Evolutionary conservation across 2,113 vertebrate genomes (phyloP), one percentile per base, ranked within the genome.

Genomic region (Polypterus bichir): DNA sequence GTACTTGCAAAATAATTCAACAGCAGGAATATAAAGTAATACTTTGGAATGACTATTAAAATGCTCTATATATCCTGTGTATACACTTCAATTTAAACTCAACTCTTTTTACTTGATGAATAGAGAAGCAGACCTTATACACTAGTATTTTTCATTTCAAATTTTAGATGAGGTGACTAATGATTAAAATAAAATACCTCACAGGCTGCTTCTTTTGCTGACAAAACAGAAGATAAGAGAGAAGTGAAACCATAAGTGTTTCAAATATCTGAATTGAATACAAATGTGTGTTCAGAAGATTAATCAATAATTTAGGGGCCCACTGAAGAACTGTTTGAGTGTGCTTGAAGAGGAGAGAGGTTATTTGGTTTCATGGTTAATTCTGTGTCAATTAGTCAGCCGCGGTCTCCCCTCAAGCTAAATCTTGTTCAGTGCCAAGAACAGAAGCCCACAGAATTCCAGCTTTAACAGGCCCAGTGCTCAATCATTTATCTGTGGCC

Each of bases 321-420:
- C 80, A 76, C 83, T 86, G 80, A 86, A 84, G 81, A 75, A 72
- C 76, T 74, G 74, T 76, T 79, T 70, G 77, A 80, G 79, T 79
- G 74, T 62, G 74, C 78, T 87, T 90, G 88, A 86, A 83, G 87
- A 88, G 80, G 83, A 83, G 86, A 85, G 88, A 76, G 86, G 88
- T 88, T 85, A 81, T 85, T 91, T 86, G 81, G 86, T 97, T 97
- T 96, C 90, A 94, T 93, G 91, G 88, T 96, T 96, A 96, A 96
- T 98, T 97, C 92, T 90, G 86, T 92, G 91, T 97, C 91, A 97
- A 97, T 98, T 97, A 96, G 90, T 83, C 86, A 89, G 92, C 91
- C 92, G 90, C 87, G 92, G 91, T 89, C 88, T 92, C 92, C 91
- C 91, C 93, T 94, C 86, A 77, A 93, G 93, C 90, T 75, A 87